A percentile compares a stretch with the other conserved stretches of the same genome.
These are phyloP conservation scores for Nyctibius bracteatus DNA, from an alignment of 2,113 vertebrate species.

Conservation along the genomic window DNA sequence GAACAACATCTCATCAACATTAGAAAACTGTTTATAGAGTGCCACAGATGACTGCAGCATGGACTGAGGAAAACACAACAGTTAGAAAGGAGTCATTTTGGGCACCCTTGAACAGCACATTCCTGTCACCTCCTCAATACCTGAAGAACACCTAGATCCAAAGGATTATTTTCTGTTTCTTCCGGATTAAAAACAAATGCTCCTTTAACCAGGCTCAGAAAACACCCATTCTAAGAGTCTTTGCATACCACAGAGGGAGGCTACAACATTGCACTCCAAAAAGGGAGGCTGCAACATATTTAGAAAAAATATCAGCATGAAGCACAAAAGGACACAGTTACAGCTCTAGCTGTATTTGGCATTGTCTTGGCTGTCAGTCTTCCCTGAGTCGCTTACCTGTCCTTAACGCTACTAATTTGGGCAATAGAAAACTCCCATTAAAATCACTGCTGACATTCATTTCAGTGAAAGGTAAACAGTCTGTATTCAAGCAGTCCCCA, in stretches of 20 bases:
- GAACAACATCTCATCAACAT: neutral
- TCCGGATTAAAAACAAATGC: neutral
- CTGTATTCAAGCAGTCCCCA: neutral
- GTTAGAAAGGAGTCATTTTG: neutral
- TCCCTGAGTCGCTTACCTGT: neutral
- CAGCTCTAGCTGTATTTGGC: neutral
- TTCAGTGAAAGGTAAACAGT: neutral
- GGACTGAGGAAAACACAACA: accelerated
- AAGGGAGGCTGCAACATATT: neutral
- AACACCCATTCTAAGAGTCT: neutral
- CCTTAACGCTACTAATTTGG: neutral
- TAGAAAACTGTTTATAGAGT: neutral
- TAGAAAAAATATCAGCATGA: neutral
- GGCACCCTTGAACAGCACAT: neutral
- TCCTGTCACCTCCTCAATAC: neutral
- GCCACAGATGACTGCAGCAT: neutral
- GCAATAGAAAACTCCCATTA: neutral
- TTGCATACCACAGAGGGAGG: neutral
- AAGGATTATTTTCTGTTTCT: neutral
- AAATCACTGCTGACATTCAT: neutral
- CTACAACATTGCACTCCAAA: neutral
- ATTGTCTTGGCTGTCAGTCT: neutral
- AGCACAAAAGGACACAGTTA: neutral
- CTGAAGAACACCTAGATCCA: neutral
- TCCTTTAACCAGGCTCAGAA: neutral